Evolutionary conservation across 1,140 invertebrate genomes (phyloP).

Genomic region (Aphaenogaster ashmeadi): DNA sequence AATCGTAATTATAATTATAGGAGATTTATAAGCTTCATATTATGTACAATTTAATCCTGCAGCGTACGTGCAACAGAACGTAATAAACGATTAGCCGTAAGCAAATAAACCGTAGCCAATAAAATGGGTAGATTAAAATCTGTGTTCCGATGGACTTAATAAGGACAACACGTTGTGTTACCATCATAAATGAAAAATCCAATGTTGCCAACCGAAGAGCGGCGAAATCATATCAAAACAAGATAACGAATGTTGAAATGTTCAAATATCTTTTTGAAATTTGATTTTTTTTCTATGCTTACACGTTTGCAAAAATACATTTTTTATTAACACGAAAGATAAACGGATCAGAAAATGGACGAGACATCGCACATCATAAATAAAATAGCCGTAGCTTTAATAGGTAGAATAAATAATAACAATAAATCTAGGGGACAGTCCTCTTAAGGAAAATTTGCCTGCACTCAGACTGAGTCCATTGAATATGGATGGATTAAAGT

Average conservation of each 20-base stretch:
- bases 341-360: slow-evolving; percentile 18
- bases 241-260: background rate
- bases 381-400: background rate
- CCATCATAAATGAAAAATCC: slow-evolving; percentile 10
- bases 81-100: slow-evolving; percentile 35
- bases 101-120: slow-evolving; percentile 29
- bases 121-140: slow-evolving; percentile 34
- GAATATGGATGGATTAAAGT: background rate
- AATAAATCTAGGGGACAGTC: background rate
- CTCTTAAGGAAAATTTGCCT: background rate
- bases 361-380: background rate
- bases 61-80: background rate
- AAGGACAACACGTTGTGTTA: background rate
- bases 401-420: slow-evolving; percentile 18
- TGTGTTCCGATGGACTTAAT: background rate
- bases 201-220: slow-evolving; percentile 7
- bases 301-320: background rate
- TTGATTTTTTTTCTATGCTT: background rate
- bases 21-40: slow-evolving; percentile 20
- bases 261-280: background rate
- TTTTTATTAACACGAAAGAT: slow-evolving; percentile 31
- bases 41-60: slow-evolving; percentile 28
- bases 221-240: background rate
- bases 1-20: slow-evolving; percentile 24
- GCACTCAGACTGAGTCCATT: background rate